Evolutionary conservation across 2,888 invertebrate genomes (phyloP), one percentile per base, ranked within the genome.

Genomic region (Lingula anatina): DNA sequence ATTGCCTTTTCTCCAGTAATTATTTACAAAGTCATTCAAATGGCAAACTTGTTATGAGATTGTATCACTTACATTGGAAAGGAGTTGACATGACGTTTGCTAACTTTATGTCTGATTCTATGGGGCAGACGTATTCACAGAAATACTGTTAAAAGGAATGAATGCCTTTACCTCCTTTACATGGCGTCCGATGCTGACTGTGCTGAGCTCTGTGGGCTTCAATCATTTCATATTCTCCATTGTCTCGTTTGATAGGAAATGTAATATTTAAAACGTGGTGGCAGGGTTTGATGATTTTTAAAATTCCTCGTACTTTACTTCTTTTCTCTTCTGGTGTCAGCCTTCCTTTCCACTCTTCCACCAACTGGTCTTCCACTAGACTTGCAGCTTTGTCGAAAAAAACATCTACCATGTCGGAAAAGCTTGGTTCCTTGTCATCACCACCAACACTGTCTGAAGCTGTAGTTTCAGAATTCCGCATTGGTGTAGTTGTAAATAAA

Each of bases 161-260:
- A n/a, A n/a, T n/a, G n/a, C n/a, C n/a, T n/a, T 82, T 81, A 93
- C 96, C 96, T 86, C 97, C 97, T 86, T 99, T 99, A 71, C 93
- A 94, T 50, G 99, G 99, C 55, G 90, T 88, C 76, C 95, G 86
- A 81, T 99, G 99, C 51, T 94, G 91, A 62, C 87, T 88, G 81
- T 99, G 99, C 78, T 99, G 99, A 40, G 97, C 95, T 67, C 99
- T 84, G 82, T 94, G 99, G 15, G 95, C 99, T 62, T 87, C 89
- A 71, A 99, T 93, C 84, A 97, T 71, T 80, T 99, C 96, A 77
- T 94, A 96, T 75, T 91, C 89, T 39, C 99, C 99, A 66, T 91
- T 92, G 76, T 99, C 99, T 66, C 95, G 86, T 73, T 90, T 87
- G 59, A 99, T 82, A 1, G 99, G 99, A 78, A 99, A 99, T 50